Evolutionary conservation across 1,140 invertebrate species (phyloP), one percentile per base, ranked within the genome.

Genomic region (Melipona quadrifasciata): DNA sequence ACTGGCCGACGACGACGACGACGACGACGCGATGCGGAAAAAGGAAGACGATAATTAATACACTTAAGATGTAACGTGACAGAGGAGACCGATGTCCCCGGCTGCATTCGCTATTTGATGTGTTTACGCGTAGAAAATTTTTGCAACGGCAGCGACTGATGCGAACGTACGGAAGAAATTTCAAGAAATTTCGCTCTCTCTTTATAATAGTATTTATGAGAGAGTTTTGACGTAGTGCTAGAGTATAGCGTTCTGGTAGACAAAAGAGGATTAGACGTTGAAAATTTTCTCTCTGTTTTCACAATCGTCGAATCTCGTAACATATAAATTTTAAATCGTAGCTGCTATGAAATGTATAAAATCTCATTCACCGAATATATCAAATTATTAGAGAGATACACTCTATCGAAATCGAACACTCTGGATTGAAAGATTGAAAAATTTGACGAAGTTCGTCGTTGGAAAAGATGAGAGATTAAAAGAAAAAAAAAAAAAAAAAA

Each of bases 11-110:
- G 6, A 47, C 39, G 39, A 47, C n/a, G n/a, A n/a, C n/a, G 39
- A 39, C 39, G 39, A 47, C 39, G 39, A 47, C 39, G 47, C 55
- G 51, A 83, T 27, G 67, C 82, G 75, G 82, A 79, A 83, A 78
- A 61, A 79, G 82, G 75, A 83, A 83, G 82, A 83, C 27, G 47
- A 51, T 78, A 83, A 79, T 83, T 79, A 61, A 83, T 70, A 55
- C 81, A 83, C 71, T 83, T 83, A 83, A 83, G 65, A 53, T 16
- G 65, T 39, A 70, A 78, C 55, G 39, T 58, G 21, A 11, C 27
- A 34, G 64, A 51, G 51, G 19, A 8, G n/a, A 11, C 8, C 57
- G n/a, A 55, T 27, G 47, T 53, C 27, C 17, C 3, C 4, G 0
- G 21, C 3, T 39, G 34, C 17, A 34, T 21, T 5, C 1, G 4